Base-by-base conservation (phyloP, 2,113 vertebrate genomes). In the Gallinago media region DNA sequence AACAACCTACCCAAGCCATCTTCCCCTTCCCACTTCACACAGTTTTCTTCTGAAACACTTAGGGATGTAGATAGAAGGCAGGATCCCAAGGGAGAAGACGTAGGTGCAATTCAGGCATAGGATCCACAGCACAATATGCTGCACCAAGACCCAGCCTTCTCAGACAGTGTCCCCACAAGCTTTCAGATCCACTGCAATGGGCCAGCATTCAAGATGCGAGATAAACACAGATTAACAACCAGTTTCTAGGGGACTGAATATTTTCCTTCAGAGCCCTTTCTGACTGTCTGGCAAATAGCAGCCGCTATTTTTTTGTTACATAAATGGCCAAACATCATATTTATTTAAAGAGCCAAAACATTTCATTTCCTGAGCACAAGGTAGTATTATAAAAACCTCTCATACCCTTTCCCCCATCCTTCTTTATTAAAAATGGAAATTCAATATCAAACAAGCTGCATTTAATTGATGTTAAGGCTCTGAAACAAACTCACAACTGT, bases 191-290 rank as follows among this genome's bases (percentile, higher is more conserved):
- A 46, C 54, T 47, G 42, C 15, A 54, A 54, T 4, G 7, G 56
- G 17, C 32, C 68, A 81, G 34, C 55, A 63, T 40, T 44, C 44
- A 63, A 62, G 12, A 42, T 3, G 5, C 4, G 8, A 74, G 15
- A 79, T 36, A 91, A 1, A 56, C 11, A 46, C 16, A 82, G 36
- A 72, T 31, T 26, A 46, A 21, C 46, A 88, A 66, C 7, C 42
- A 62, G 7, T 71, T 85, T 85, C 21, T 32, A n/a, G 36, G 6
- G 38, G 27, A 85, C 13, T 3, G 1, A 81, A 8, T 34, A 54
- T 49, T 54, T 70, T 86, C 71, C 76, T 89, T 95, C 89, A 29
- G 36, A 84, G 88, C 78, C 56, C 68, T 82, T 94, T 78, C 86
- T 20, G 40, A 85, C 85, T 68, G 80, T 38, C 36, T 65, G 76